Evolutionary conservation across 2,797 vertebrate species (phyloP), one percentile per base, ranked within the genome.

Genomic region (Myiothlypis coronata): DNA sequence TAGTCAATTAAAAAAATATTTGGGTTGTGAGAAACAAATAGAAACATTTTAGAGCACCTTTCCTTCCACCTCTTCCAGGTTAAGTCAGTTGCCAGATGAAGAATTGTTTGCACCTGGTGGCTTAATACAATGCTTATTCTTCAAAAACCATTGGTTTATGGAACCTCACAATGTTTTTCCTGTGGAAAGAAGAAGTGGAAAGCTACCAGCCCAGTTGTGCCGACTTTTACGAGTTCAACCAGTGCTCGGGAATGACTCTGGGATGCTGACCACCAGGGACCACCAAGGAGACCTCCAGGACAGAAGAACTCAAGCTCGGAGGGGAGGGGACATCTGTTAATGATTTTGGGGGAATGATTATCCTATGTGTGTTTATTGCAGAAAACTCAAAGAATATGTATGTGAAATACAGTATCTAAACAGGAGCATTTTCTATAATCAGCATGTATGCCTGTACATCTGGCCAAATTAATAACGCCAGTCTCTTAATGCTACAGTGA

Each of bases 361-460:
- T 46, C 11, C 30, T 30, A 5, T 28, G 12, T 52, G 23, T 28
- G 11, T 61, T 68, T 76, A 46, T 76, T 61, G 34, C 55, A 69
- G 41, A 46, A 61, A 77, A 34, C 24, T 30, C 39, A 53, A 53
- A 52, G 47, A 24, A 47, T 47, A 46, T 14, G 1, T 17, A 30
- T 77, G 41, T 21, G 53, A 77, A 53, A 30, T 47, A 14, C 14
- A 47, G 13, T 8, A 21, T 18, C 24, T 46, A 18, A 69, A 30
- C 24, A 47, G 47, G 26, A 53, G 6, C 3, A 69, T 53, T 77
- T 61, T 26, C 64, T 69, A 26, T 61, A 47, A 77, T 47, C 47
- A 55, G 41, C 11, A 18, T 18, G 20, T 18, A 5, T 4, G 16
- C 37, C 22, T 0, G 0, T 17, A 53, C 30, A 34, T 61, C 47